Conservation (phyloP, 2,113 vertebrate species). For the Theristicus caerulescens region DNA sequence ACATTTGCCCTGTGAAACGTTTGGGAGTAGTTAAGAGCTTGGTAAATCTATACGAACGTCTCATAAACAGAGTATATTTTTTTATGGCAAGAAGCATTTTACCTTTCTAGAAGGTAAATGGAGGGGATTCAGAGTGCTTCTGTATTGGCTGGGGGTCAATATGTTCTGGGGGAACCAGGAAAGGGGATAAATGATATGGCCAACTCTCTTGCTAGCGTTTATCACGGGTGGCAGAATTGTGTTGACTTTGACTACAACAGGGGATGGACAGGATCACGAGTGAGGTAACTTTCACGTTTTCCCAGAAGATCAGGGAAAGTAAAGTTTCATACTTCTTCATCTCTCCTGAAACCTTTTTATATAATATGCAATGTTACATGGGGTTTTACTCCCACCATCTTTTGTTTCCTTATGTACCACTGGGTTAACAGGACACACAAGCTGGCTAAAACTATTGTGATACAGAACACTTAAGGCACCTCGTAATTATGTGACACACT, state of each 20-base stretch:
- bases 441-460: not conserved
- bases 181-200: not conserved
- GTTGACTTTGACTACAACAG: not conserved
- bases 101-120: not conserved
- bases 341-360: not conserved
- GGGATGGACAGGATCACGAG: not conserved
- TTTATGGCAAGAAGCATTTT: not conserved
- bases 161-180: not conserved
- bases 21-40: not conserved
- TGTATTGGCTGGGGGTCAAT: not conserved
- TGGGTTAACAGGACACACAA: not conserved
- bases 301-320: not conserved
- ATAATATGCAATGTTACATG: not conserved
- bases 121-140: not conserved
- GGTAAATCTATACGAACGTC: not conserved
- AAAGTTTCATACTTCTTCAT: not conserved
- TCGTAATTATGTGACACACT: not conserved
- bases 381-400: not conserved
- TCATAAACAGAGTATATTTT: not conserved
- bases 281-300: not conserved
- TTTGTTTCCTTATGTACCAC: not conserved
- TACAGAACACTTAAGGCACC: not conserved
- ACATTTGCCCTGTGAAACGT: not conserved
- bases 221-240: not conserved
- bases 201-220: not conserved